Conservation (phyloP, 2,888 invertebrate genomes). For the Apodemia hepburni region DNA sequence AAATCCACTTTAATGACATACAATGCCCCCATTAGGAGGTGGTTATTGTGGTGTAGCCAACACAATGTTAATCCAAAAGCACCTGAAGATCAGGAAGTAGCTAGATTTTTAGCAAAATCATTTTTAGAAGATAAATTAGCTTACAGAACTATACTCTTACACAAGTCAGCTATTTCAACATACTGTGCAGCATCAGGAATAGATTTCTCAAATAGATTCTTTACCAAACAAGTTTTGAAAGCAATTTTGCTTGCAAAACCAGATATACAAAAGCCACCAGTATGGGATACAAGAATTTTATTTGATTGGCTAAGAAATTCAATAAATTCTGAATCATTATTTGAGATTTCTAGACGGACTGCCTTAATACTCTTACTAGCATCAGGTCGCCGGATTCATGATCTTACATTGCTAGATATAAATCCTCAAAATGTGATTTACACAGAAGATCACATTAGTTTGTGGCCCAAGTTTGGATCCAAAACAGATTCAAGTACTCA, state of each 20-base stretch:
- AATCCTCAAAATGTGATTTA: neutral
- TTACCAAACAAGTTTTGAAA: too few species aligned
- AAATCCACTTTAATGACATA: slow-evolving; percentile 22
- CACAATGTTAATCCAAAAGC: neutral
- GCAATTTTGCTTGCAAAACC: too few species aligned
- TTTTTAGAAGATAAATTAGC: slow-evolving; percentile 19
- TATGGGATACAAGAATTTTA: too few species aligned
- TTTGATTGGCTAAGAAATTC: too few species aligned
- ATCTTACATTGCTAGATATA: slow-evolving; percentile 31
- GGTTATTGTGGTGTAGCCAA: slow-evolving; percentile 19
- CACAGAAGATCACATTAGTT: slow-evolving; percentile 19
- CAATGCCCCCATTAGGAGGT: slow-evolving; percentile 19
- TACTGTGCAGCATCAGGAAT: slow-evolving; percentile 18
- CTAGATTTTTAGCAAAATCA: slow-evolving; percentile 22
- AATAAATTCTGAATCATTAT: slow-evolving; percentile 20
- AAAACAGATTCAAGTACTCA: slow-evolving; percentile 30
- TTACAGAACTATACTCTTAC: slow-evolving; percentile 24
- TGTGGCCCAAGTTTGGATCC: slow-evolving; percentile 33
- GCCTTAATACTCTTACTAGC: neutral
- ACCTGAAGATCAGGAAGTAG: slow-evolving; percentile 19
- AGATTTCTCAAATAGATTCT: neutral
- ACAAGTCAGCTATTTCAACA: slow-evolving; percentile 17
- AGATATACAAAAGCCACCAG: too few species aligned
- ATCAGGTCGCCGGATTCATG: slow-evolving; percentile 31
- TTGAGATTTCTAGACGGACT: neutral